Evolutionary conservation across 23 tunicate species (phyloP).

Genomic region (Clavelina lepadiformis): DNA sequence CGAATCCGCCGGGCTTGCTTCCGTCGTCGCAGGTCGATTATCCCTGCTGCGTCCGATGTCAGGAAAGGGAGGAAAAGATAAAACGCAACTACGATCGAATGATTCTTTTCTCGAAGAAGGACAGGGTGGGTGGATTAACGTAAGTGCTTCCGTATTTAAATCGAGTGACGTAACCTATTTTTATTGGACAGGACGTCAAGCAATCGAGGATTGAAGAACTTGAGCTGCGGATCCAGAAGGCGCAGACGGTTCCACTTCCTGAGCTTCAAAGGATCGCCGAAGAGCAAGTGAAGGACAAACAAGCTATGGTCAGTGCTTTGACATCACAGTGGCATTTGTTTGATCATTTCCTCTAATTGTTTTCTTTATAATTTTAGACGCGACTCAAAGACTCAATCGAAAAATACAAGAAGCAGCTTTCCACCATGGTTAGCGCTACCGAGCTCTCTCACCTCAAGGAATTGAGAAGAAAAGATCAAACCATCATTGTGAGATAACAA

Average conservation of each 20-base stretch:
- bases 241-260: conserved; percentile 33
- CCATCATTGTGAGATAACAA: background rate
- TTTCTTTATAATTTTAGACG: background rate
- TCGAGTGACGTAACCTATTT: background rate
- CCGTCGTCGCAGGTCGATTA: no score
- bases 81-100: conserved; percentile 75
- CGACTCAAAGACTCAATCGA: conserved; percentile 32
- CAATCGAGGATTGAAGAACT: conserved; percentile 66
- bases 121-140: conserved; percentile 43
- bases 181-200: conserved; percentile 49
- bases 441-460: conserved; percentile 59
- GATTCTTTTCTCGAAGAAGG: conserved; percentile 81
- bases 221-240: conserved; percentile 20
- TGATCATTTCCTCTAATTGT: background rate
- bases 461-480: conserved; percentile 40
- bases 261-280: conserved; percentile 35
- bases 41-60: conserved; percentile 63
- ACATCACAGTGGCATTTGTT: no score
- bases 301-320: conserved; percentile 16
- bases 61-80: conserved; percentile 62
- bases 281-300: conserved; percentile 39
- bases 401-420: conserved; percentile 28
- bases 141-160: background rate
- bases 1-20: no score
- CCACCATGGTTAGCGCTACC: conserved; percentile 40